phyloP scores from a whole-genome alignment of 2,113 vertebrate species.

The Salvelinus alpinus region DNA sequence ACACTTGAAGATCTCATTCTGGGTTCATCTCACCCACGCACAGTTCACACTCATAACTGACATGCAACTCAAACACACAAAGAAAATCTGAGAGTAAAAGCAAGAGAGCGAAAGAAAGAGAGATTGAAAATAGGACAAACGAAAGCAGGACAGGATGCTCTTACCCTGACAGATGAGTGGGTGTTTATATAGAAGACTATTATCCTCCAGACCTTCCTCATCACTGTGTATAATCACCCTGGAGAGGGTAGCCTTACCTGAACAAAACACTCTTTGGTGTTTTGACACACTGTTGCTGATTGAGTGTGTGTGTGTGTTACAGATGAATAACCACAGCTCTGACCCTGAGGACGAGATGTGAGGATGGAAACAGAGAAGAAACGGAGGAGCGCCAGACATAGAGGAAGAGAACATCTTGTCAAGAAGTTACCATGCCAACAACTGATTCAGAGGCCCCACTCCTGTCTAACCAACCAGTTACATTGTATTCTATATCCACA shows the following conservation, averaged over 20 bases:
- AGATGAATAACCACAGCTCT: slow-evolving; percentile 77
- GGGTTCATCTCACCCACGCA: background rate
- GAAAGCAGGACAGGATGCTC: background rate
- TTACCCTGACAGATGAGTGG: background rate
- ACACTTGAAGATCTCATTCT: too few species aligned
- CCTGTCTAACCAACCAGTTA: too few species aligned
- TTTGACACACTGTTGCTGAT: background rate
- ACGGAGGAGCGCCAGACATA: slow-evolving; percentile 63
- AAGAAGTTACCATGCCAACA: slow-evolving; percentile 36
- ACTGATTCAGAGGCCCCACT: slow-evolving; percentile 18
- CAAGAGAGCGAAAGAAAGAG: background rate
- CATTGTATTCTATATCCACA: background rate
- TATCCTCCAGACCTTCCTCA: background rate
- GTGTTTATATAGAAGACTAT: background rate
- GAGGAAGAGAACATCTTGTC: slow-evolving; percentile 62
- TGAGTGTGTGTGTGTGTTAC: slow-evolving; percentile 21
- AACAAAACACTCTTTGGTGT: background rate
- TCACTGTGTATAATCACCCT: background rate
- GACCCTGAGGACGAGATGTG: slow-evolving; percentile 77
- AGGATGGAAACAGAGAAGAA: slow-evolving; percentile 47
- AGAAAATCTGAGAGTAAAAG: background rate
- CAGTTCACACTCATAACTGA: slow-evolving; percentile 1
- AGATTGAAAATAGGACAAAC: background rate
- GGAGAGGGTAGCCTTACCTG: too few species aligned
- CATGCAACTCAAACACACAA: background rate